Percentiles rank a stretch among this genome's conserved stretches.
phyloP scores from a whole-genome alignment of 2,888 invertebrate species.

The Agelastica alni region DNA sequence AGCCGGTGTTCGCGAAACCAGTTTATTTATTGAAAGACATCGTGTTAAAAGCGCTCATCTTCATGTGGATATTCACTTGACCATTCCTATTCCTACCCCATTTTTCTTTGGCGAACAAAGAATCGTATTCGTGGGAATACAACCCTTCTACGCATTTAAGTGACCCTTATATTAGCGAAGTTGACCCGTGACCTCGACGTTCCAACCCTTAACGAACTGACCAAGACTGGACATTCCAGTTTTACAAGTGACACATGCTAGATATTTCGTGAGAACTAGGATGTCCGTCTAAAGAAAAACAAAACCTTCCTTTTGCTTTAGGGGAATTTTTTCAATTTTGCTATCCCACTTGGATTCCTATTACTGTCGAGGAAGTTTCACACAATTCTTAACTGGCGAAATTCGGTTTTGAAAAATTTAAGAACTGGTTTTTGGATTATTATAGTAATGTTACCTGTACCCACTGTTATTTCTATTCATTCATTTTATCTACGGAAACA shows the following conservation, averaged over 20 bases:
- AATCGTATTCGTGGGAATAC: conserved; percentile 46
- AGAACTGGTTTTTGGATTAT: conserved; percentile 29
- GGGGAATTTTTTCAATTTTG: conserved; percentile 28
- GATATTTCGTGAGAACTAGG: conserved; percentile 45
- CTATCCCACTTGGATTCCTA: conserved; percentile 25
- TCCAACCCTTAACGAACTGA: conserved; percentile 53
- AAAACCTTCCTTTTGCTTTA: conserved; percentile 22
- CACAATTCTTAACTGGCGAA: conserved; percentile 20
- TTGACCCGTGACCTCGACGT: conserved; percentile 44
- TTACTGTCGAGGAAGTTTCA: conserved; percentile 30
- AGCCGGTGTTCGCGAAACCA: conserved; percentile 45
- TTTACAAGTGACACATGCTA: conserved; percentile 47
- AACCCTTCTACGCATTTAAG: conserved; percentile 45
- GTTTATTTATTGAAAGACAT: conserved; percentile 43
- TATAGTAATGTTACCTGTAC: too few species aligned
- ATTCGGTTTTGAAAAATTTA: conserved; percentile 16
- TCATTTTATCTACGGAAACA: too few species aligned
- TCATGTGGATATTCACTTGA: conserved; percentile 49
- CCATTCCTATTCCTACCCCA: conserved; percentile 48
- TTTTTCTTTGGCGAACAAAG: conserved; percentile 46
- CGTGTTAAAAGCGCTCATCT: conserved; percentile 38
- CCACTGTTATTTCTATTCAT: too few species aligned
- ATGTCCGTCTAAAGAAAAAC: conserved; percentile 39
- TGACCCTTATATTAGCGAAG: conserved; percentile 45
- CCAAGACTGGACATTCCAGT: conserved; percentile 54